A percentile compares a stretch with the other conserved stretches of the same genome.
These are phyloP conservation scores for Orius insidiosus DNA, from an alignment of 1,140 invertebrate species.

Conservation along the genomic window DNA sequence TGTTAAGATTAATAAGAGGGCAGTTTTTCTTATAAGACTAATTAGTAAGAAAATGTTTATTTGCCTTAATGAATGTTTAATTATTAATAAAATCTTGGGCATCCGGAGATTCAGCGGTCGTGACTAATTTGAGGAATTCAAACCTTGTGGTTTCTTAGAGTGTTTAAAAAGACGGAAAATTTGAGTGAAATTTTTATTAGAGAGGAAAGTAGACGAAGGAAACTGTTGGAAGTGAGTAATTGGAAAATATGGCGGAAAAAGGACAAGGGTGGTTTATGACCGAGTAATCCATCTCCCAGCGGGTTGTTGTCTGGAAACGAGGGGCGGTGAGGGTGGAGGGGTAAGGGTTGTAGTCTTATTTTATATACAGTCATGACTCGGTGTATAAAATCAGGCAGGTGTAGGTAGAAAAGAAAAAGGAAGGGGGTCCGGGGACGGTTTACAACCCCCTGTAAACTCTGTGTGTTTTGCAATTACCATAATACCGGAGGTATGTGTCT, in stretches of 20 bases:
- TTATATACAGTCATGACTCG: conserved; percentile 10
- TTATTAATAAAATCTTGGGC: too few relatives aligned
- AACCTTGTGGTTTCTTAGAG: too few relatives aligned
- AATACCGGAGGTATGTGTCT: conserved; percentile 5
- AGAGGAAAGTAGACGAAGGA: background rate
- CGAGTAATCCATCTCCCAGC: conserved; percentile 7
- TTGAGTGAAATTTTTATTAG: too few relatives aligned
- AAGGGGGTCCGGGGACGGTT: too few relatives aligned
- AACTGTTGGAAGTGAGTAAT: conserved; percentile 1
- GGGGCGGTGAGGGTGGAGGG: background rate
- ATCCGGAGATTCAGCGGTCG: too few relatives aligned
- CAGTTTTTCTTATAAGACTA: too few relatives aligned
- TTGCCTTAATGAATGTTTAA: too few relatives aligned
- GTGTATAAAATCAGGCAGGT: conserved; percentile 12
- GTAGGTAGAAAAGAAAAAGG: conserved; percentile 3
- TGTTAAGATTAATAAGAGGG: too few relatives aligned
- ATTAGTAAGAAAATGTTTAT: too few relatives aligned
- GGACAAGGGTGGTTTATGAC: conserved; percentile 7
- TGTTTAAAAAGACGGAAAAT: too few relatives aligned
- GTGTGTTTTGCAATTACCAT: conserved; percentile 9
- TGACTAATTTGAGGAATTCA: too few relatives aligned
- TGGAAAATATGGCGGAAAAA: background rate
- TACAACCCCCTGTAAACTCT: conserved; percentile 5
- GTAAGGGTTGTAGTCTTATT: conserved; percentile 6
- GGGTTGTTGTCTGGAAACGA: background rate